A percentile compares a stretch with the other conserved stretches of the same genome.
These are phyloP conservation scores for Biston betularia DNA, from an alignment of 2,888 invertebrate genomes.

Conservation along the genomic window DNA sequence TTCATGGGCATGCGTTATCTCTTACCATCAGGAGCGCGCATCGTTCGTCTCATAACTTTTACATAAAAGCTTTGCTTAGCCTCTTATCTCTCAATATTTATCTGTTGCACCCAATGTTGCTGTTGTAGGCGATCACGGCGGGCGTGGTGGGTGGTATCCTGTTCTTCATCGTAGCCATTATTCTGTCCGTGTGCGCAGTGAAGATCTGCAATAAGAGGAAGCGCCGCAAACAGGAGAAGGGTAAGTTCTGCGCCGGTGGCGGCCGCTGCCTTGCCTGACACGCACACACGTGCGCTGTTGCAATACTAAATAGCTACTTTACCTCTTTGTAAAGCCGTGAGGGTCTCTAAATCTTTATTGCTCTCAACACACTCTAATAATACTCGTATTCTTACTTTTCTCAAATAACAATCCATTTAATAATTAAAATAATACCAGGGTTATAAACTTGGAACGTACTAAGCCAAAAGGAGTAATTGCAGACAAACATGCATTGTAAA, in stretches of 20 bases:
- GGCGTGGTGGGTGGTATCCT: conserved; percentile 98
- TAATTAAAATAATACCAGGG: too few species aligned
- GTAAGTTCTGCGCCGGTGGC: conserved; percentile 83
- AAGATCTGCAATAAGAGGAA: conserved; percentile 99
- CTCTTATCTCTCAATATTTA: neutral
- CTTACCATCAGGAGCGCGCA: too few species aligned
- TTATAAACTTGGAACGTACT: too few species aligned
- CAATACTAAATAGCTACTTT: conserved; percentile 2
- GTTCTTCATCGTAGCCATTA: conserved; percentile 99
- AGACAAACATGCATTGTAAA: too few species aligned
- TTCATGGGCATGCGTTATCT: too few species aligned
- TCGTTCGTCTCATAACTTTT: too few species aligned
- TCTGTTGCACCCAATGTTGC: neutral
- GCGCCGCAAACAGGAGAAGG: conserved; percentile 99
- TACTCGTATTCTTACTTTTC: too few species aligned
- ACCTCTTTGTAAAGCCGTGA: neutral
- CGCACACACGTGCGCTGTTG: conserved; percentile 32
- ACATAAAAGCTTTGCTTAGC: too few species aligned
- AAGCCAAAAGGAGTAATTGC: too few species aligned
- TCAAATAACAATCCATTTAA: too few species aligned
- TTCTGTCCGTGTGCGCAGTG: conserved; percentile 98
- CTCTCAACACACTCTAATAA: too few species aligned
- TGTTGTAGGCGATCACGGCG: conserved; percentile 92
- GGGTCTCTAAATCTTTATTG: too few species aligned
- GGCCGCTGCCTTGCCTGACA: conserved; percentile 66